Base-by-base conservation (phyloP, 2,888 invertebrate genomes). In the Drosophila melanosoma region DNA sequence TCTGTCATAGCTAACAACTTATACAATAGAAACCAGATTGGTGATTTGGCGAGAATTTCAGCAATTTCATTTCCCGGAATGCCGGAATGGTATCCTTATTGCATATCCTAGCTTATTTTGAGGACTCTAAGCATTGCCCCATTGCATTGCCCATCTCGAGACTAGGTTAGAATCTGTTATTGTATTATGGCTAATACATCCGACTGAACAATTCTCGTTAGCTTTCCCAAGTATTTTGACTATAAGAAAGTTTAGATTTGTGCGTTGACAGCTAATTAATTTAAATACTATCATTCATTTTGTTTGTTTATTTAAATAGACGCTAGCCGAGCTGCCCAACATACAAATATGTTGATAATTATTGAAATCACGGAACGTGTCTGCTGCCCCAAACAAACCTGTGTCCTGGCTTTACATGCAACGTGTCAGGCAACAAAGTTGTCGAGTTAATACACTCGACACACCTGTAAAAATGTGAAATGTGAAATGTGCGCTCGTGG, bases 351-450 rank as follows among this genome's bases (percentile, higher is more conserved):
- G 82, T 66, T 74, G 71, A 76, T 76, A 82, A 81, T 81, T 81
- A 81, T 82, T 80, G 76, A 79, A 81, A 82, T 82, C 81, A 82
- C 73, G 74, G 79, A 71, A 79, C 60, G 57, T 70, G 59, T 42
- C 69, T 61, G 42, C 33, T 45, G 20, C 15, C 35, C 32, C 45
- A 23, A 60, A 70, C 66, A 74, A 73, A 59, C 66, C 69, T 40
- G 51, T 75, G 80, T 70, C 76, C 80, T 64, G 58, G 60, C 67
- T 48, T 54, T 56, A 69, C 78, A 80, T 80, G 76, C 81, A 76
- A 79, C 77, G 76, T 79, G 81, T 79, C 72, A 69, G 87, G 84
- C 87, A 76, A 83, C 83, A 83, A 85, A 85, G 86, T 83, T 29
- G 29, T 29, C 29, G 29, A 6, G 86, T 75, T 81, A 81, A 83